A percentile compares a stretch with the other conserved stretches of the same genome.
phyloP scores from a whole-genome alignment of 2,888 invertebrate genomes.

The Pteria penguin region DNA sequence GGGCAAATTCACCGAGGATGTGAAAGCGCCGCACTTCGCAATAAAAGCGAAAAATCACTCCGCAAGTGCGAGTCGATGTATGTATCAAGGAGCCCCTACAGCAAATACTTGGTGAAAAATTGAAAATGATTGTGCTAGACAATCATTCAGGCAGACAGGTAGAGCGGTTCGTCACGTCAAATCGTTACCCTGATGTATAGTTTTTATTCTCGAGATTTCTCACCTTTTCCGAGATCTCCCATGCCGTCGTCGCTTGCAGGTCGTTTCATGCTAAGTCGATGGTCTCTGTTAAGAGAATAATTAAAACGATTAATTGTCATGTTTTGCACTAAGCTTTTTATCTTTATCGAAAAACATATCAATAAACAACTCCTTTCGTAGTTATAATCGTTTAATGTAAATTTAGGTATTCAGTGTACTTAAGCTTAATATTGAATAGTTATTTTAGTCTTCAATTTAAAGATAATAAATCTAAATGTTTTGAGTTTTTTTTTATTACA shows the following conservation, averaged over 20 bases:
- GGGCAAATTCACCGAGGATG: conserved; percentile 68
- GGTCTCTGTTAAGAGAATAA: conserved; percentile 62
- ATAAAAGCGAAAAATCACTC: conserved; percentile 54
- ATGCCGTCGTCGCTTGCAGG: conserved; percentile 59
- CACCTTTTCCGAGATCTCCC: conserved; percentile 66
- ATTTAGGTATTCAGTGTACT: no score
- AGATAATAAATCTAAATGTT: no score
- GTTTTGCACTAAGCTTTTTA: no score
- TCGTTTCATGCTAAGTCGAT: conserved; percentile 68
- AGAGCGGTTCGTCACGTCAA: conserved; percentile 24
- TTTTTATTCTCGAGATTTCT: conserved; percentile 24
- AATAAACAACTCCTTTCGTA: no score
- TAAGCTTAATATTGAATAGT: no score
- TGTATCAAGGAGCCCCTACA: conserved; percentile 38
- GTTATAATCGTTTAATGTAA: no score
- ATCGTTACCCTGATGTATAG: conserved; percentile 5
- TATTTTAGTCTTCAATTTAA: no score
- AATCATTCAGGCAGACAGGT: conserved; percentile 44
- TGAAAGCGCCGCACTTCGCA: conserved; percentile 62
- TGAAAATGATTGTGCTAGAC: conserved; percentile 35
- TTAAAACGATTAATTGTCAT: neutral
- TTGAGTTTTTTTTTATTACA: neutral
- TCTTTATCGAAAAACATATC: no score
- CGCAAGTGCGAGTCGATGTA: conserved; percentile 26
- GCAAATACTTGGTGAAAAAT: conserved; percentile 36